A percentile compares a stretch with the other conserved stretches of the same genome.
These are phyloP conservation scores for Galaxea fascicularis DNA, from an alignment of 92 coral and sea anemone species.

Conservation along the genomic window DNA sequence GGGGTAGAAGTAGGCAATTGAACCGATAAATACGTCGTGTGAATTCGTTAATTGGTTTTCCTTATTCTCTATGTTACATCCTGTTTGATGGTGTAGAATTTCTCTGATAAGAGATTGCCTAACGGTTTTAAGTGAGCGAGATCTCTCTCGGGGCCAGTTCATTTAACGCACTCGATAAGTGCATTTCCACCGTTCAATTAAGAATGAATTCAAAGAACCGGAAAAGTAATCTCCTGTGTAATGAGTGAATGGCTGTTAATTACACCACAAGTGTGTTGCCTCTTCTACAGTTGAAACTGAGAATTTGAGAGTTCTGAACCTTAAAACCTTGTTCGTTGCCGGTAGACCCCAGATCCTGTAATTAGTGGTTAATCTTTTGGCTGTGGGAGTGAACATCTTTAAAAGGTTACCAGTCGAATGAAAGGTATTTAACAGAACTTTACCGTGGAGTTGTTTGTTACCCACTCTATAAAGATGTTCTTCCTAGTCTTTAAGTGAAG, in stretches of 20 bases:
- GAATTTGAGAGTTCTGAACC: not conserved
- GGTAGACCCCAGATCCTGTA: not conserved
- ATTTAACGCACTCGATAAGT: not conserved
- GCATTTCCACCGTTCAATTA: slow-evolving; percentile 24
- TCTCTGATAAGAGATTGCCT: not conserved
- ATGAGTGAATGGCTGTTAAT: slow-evolving; percentile 39
- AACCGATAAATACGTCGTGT: slow-evolving; percentile 15
- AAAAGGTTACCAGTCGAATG: not conserved
- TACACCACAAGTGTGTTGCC: slow-evolving; percentile 8
- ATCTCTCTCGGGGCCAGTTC: no score
- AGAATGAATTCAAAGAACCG: slow-evolving; percentile 39
- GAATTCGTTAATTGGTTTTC: slow-evolving; percentile 18
- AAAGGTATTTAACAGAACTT: not conserved
- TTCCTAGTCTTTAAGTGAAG: no score
- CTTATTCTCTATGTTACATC: not conserved
- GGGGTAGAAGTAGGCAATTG: slow-evolving; percentile 28
- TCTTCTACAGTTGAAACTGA: not conserved
- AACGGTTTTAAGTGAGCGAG: no score
- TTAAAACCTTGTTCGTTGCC: not conserved
- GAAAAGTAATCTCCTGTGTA: slow-evolving; percentile 20
- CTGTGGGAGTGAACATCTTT: not conserved
- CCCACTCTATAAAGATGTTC: not conserved
- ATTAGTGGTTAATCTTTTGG: not conserved
- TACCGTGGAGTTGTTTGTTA: not conserved
- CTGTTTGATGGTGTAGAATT: not conserved